These are phyloP conservation scores for Yponomeuta sedellus DNA, from an alignment of 2,888 invertebrate genomes.

Conservation along the genomic window DNA sequence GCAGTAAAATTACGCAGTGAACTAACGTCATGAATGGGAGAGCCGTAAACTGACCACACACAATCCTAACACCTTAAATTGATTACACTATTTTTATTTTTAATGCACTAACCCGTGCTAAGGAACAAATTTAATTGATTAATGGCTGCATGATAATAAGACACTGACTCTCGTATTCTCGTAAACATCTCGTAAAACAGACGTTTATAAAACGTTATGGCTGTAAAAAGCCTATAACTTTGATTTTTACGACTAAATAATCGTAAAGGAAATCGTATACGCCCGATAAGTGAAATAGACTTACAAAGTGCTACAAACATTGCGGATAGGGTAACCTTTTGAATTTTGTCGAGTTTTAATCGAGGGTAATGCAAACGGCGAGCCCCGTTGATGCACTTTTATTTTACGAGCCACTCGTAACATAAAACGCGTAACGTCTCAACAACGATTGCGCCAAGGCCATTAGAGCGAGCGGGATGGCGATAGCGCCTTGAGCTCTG, in stretches of 20 bases:
- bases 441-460: constrained; percentile 59
- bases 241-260: constrained; percentile 79
- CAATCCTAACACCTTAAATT: constrained; percentile 60
- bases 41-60: constrained; percentile 43
- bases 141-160: constrained; percentile 69
- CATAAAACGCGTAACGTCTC: constrained; percentile 72
- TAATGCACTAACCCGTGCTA: no score
- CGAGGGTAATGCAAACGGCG: constrained; percentile 68
- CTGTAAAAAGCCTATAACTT: constrained; percentile 77
- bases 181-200: constrained; percentile 63
- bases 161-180: constrained; percentile 53
- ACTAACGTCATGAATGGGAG: not conserved
- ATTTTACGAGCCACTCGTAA: constrained; percentile 72
- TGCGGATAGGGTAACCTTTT: constrained; percentile 28
- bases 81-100: no score
- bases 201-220: constrained; percentile 75
- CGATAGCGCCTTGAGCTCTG: constrained; percentile 26
- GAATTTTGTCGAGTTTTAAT: constrained; percentile 54
- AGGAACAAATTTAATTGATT: no score
- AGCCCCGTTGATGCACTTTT: constrained; percentile 72
- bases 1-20: not conserved
- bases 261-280: constrained; percentile 73
- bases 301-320: constrained; percentile 27
- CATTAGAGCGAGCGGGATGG: constrained; percentile 43
- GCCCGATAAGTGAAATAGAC: constrained; percentile 42